Base-by-base conservation (phyloP, 2,888 invertebrate genomes). In the Sussaba pulchella region DNA sequence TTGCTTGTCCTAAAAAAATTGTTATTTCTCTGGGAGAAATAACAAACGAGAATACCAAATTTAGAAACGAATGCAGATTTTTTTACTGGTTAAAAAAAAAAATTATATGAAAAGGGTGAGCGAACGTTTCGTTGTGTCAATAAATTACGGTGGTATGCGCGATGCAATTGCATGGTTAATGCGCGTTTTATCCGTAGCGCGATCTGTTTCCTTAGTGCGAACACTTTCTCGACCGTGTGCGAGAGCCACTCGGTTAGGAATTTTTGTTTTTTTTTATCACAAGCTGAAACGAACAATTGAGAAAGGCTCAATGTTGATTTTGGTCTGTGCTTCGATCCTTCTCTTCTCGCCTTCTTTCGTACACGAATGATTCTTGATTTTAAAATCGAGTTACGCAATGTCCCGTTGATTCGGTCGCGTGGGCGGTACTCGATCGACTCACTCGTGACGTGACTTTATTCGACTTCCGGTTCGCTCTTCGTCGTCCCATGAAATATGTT, bases 131-230 rank as follows among this genome's bases (percentile, higher is more conserved):
- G 61, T 19, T 61, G 52, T 26, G 26, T 26, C 31, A 3, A 31
- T 57, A 14, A 14, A 57, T 26, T 31, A 8, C 17, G 17, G 8
- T 36, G 54, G 31, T 31, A 57, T 57, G 43, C 14, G 45, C 88
- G 85, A 85, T 85, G 88, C 89, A 89, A 89, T 89, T 88, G 85
- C 88, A 89, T 89, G 89, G 88, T 89, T 90, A 90, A 87, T 85
- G n/a, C n/a, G 21, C 24, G 1, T 5, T 57, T 57, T 57, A 57
- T 57, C 54, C 9, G 26, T n/a, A n/a, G 31, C 54, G 31, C 54
- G 54, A 57, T 57, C 54, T 14, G 54, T 57, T 57, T 57, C 31
- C 54, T 31, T 9, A 14, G 54, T 57, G 54, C 8, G 31, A 57
- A 57, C 54, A 57, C 54, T 57, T 57, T 57, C 54, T 57, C 54